Conservation (phyloP, 2,888 invertebrate genomes). For the Gnatocerus cornutus region DNA sequence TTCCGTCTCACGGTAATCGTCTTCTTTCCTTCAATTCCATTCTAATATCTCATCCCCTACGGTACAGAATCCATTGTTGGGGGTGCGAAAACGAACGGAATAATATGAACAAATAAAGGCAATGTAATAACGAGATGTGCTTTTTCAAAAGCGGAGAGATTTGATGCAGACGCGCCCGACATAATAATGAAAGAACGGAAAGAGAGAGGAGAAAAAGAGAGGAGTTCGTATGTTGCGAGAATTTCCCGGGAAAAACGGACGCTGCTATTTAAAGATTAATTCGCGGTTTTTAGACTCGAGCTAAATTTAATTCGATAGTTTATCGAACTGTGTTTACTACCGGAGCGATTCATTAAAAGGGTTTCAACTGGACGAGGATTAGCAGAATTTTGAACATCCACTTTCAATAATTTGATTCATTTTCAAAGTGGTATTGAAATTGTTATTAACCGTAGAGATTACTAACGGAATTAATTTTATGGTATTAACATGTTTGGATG, state of each 20-base stretch:
- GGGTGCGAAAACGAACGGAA: conserved; percentile 40
- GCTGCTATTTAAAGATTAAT: conserved; percentile 28
- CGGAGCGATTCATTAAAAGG: conserved; percentile 8
- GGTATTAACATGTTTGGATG: too few relatives aligned
- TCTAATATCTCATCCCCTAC: conserved; percentile 11
- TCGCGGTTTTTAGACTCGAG: conserved; percentile 19
- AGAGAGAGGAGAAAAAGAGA: conserved; percentile 2
- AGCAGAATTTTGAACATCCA: too few relatives aligned
- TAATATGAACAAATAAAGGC: conserved; percentile 43
- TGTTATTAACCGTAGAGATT: too few relatives aligned
- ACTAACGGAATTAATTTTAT: too few relatives aligned
- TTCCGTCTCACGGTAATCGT: not conserved
- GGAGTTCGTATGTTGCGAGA: conserved; percentile 1
- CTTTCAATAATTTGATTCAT: too few relatives aligned
- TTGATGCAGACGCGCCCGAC: conserved; percentile 30
- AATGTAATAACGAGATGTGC: conserved; percentile 43
- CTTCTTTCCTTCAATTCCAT: not conserved
- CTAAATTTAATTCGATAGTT: conserved; percentile 33
- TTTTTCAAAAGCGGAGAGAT: conserved; percentile 32
- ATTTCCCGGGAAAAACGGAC: conserved; percentile 20
- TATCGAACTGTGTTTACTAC: conserved; percentile 32
- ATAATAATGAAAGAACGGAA: conserved; percentile 21
- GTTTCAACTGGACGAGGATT: not conserved
- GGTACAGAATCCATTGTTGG: conserved; percentile 3
- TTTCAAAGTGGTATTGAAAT: too few relatives aligned